Percentiles rank a stretch among this genome's conserved stretches.
Conservation (phyloP, 2,113 vertebrate genomes). For the Cyprinus carpio region DNA sequence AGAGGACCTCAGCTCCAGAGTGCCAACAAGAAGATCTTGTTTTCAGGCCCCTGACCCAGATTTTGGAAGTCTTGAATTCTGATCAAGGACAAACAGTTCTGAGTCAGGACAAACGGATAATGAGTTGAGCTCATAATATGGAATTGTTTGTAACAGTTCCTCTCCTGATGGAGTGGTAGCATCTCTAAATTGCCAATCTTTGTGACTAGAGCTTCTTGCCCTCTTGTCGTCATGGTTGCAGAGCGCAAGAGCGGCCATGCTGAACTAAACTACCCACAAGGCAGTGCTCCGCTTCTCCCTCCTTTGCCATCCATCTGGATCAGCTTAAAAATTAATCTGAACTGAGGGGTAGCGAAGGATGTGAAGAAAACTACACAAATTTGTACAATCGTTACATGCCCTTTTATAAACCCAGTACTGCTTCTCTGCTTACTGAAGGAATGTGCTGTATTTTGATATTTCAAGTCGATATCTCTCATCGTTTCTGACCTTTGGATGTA, state of each 20-base stretch:
- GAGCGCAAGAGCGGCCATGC: constrained; percentile 54
- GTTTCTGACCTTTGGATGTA: background rate
- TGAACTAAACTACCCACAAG: constrained; percentile 65
- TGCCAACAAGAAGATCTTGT: constrained; percentile 1
- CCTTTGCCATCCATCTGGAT: constrained; percentile 67
- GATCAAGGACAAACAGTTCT: background rate
- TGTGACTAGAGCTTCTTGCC: constrained; percentile 13
- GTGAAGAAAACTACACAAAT: constrained; percentile 15
- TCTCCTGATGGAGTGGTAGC: background rate
- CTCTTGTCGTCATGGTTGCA: constrained; percentile 53
- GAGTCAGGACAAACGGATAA: background rate
- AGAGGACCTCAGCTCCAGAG: background rate
- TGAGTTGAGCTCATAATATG: background rate
- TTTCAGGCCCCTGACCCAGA: background rate
- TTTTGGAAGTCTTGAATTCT: background rate
- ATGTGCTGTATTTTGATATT: background rate
- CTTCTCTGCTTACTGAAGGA: background rate
- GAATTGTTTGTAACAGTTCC: background rate
- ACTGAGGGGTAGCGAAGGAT: constrained; percentile 28
- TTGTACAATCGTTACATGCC: background rate
- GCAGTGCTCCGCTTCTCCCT: constrained; percentile 50
- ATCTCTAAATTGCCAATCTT: constrained; percentile 10
- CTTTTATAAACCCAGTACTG: background rate
- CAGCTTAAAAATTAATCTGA: constrained; percentile 71
- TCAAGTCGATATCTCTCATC: background rate